Evolutionary conservation across 2,888 invertebrate species (phyloP), one percentile per base, ranked within the genome.

Genomic region (Diplazon laetatorius): DNA sequence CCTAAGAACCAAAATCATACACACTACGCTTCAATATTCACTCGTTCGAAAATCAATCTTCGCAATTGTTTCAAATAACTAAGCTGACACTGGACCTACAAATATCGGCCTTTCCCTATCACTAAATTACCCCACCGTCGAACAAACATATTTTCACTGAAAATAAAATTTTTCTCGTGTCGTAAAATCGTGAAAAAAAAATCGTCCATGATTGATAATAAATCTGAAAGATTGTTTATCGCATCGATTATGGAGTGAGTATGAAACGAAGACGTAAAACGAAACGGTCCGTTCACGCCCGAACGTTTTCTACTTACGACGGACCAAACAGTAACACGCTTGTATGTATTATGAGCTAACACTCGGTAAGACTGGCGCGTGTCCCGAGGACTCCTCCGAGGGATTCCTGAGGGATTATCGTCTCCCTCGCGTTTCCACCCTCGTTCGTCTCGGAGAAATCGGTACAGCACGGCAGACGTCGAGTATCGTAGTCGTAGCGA

Each of bases 361-460:
- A 44, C 70, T 35, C 68, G 39, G 57, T 48, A 63, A 81, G 73
- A 62, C 48, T 62, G 70, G 78, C 83, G 81, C 85, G 84, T 85
- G 84, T 84, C 82, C 65, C 80, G 72, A 80, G 81, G 81, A 81
- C 80, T 81, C 65, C 80, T 80, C 79, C 52, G 68, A n/a, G 81
- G 82, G 83, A 84, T 84, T 85, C 82, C 81, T 78, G 42, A 66
- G 71, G 81, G 85, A 84, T 84, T 84, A 83, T 84, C 82, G 80
- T 76, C 80, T 80, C 75, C 77, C 81, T 78, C 74, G 81, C 6
- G n/a, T 82, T 75, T 79, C 79, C 72, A 70, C 77, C 76, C 73
- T 74, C 74, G 72, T 81, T 80, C 75, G 74, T 68, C 62, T 55
- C 62, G 55, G 59, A 71, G 66, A 63, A 79, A 39, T 66, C 57